Percentiles rank a stretch among this genome's conserved stretches.
phyloP scores from a whole-genome alignment of 2,888 invertebrate species.

The Cactoblastis cactorum region DNA sequence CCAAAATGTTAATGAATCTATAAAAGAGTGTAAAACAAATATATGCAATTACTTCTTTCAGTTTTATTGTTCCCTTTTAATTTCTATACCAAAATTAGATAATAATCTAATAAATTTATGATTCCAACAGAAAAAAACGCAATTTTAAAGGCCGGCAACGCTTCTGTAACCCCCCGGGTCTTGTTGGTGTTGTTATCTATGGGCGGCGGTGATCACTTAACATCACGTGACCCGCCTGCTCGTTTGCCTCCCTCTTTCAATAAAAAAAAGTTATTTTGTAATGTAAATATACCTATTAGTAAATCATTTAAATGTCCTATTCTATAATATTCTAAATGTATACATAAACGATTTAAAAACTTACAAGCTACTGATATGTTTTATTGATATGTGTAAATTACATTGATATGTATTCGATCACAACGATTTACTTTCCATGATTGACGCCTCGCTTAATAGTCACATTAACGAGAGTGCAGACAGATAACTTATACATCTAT shows the following conservation, averaged over 20 bases:
- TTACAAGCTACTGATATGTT: conserved; percentile 67
- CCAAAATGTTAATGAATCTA: conserved; percentile 17
- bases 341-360: conserved; percentile 73
- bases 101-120: background rate
- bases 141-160: too few species aligned
- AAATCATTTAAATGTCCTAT: conserved; percentile 46
- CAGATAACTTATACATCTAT: background rate
- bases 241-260: too few species aligned
- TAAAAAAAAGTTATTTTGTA: too few species aligned
- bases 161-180: too few species aligned
- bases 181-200: too few species aligned
- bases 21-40: conserved; percentile 21
- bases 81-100: conserved; percentile 22
- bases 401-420: conserved; percentile 63
- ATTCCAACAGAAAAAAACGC: conserved; percentile 8
- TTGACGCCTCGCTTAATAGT: background rate
- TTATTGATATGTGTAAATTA: conserved; percentile 54
- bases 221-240: too few species aligned
- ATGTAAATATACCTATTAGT: conserved; percentile 33
- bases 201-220: too few species aligned
- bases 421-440: conserved; percentile 35
- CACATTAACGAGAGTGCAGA: background rate
- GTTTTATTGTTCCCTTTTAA: conserved; percentile 32
- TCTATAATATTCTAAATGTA: conserved; percentile 59
- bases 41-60: conserved; percentile 7